phyloP scores from a whole-genome alignment of 2,797 vertebrate species.

The Gobio occitaniae region DNA sequence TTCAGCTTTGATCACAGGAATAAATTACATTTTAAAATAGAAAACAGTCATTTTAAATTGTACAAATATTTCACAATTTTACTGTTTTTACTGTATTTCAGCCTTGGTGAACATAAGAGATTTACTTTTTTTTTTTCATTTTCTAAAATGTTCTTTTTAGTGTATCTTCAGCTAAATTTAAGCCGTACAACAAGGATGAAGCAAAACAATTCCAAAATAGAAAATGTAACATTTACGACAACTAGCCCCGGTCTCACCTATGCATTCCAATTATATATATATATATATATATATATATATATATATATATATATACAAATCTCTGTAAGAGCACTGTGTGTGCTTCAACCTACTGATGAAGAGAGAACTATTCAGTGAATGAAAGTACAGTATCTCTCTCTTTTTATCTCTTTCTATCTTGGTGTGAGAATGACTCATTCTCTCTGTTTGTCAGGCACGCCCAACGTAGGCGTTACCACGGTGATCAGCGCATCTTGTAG shows the following conservation, averaged over 20 bases:
- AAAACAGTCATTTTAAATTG: not conserved
- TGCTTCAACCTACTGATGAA: not conserved
- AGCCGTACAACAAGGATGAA: not conserved
- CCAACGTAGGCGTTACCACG: slow-evolving; percentile 11
- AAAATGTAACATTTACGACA: not conserved
- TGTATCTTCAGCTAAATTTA: not conserved
- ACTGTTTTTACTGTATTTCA: not conserved
- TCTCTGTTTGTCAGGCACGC: slow-evolving; percentile 25
- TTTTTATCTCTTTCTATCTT: not conserved
- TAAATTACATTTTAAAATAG: not conserved
- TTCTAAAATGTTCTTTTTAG: not conserved
- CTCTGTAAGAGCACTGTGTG: not conserved
- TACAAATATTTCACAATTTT: not conserved
- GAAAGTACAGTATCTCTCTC: not conserved
- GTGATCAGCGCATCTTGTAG: slow-evolving; percentile 6
- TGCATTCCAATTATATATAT: not conserved
- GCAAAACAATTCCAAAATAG: not conserved
- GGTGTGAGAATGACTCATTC: slow-evolving; percentile 17
- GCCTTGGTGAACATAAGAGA: not conserved
- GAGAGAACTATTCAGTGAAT: not conserved
- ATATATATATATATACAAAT: not conserved
- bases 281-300: too few relatives aligned
- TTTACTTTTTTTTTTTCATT: not conserved
- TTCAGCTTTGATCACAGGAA: not conserved
- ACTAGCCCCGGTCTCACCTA: not conserved